Conservation (phyloP, 2,113 vertebrate genomes). For the Menidia beryllina region DNA sequence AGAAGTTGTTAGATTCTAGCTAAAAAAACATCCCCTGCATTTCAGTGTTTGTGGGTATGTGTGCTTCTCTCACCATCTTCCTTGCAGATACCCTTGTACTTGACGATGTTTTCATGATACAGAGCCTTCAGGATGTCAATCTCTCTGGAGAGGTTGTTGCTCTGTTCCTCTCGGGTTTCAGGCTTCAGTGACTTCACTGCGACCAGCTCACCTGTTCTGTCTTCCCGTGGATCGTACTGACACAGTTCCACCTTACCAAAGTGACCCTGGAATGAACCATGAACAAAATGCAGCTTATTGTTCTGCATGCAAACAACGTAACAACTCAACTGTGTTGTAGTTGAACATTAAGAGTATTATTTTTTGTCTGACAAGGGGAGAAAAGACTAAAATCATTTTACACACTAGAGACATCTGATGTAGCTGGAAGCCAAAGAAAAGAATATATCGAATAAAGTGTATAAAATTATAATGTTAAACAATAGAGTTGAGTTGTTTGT, state of each 20-base stretch:
- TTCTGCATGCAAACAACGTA: neutral
- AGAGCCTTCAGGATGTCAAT: conserved; percentile 94
- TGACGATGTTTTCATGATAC: conserved; percentile 98
- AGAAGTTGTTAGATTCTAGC: neutral
- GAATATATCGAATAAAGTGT: neutral
- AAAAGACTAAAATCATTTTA: too few species aligned
- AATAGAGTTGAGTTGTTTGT: neutral
- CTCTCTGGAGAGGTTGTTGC: conserved; percentile 91
- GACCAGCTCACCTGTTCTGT: conserved; percentile 94
- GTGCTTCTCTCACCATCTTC: conserved; percentile 88
- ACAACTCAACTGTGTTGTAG: too few species aligned
- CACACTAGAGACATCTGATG: too few species aligned
- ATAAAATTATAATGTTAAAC: too few species aligned
- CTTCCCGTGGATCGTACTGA: conserved; percentile 93
- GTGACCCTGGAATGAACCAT: conserved; percentile 85
- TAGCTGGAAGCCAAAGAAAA: too few species aligned
- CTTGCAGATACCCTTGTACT: conserved; percentile 96
- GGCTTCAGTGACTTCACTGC: conserved; percentile 98
- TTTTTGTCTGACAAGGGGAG: too few species aligned
- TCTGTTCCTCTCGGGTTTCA: conserved; percentile 91
- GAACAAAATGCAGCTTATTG: neutral
- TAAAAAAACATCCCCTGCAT: too few species aligned
- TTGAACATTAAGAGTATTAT: too few species aligned
- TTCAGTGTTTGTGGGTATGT: neutral
- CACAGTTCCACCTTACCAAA: conserved; percentile 98